Base-by-base conservation (phyloP, 2,888 invertebrate genomes). In the Pyrrhosoma nymphula region DNA sequence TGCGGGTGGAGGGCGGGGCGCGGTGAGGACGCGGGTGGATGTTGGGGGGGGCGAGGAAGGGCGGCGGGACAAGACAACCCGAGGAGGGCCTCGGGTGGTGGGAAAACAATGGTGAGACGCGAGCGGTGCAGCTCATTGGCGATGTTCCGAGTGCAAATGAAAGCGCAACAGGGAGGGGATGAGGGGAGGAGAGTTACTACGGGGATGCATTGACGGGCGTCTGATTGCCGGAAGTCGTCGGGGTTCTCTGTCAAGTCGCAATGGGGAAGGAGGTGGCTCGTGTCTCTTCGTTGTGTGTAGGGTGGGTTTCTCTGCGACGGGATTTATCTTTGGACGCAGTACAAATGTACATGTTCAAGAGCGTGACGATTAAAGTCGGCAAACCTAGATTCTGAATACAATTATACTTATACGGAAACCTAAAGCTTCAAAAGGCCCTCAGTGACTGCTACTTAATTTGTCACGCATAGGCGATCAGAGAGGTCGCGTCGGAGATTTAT, bases 201-300 rank as follows among this genome's bases (percentile, higher is more conserved):
- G 93, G 69, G 69, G 69, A 69, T 26, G 35, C 35, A 35, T 69
- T 75, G 69, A 93, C 75, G 69, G 63, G 47, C 69, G 69, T 69
- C 69, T 93, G 93, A 93, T 93, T 75, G 93, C 69, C 93, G 93
- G 93, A 93, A 93, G 93, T 93, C 69, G 93, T 47, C 18, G 82
- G 12, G 18, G 1, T 82, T 69, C 69, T 69, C 69, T 0, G 69
- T n/a, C 69, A 69, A 69, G 82, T 35, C 82, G 14, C 0, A 82
- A 12, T 2, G 30, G 82, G 82, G 82, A 26, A 26, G 26, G n/a
- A n/a, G n/a, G n/a, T n/a, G n/a, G n/a, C 23, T 82, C 26, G 26
- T 26, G 69, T 69, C 26, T 69, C 69, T 35, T 82, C 82, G 82
- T 26, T 12, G 47, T 60, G 60, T 14, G 60, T 23, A 14, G 18